Conservation (phyloP, 2,113 vertebrate species). For the Oncorhynchus clarkii region DNA sequence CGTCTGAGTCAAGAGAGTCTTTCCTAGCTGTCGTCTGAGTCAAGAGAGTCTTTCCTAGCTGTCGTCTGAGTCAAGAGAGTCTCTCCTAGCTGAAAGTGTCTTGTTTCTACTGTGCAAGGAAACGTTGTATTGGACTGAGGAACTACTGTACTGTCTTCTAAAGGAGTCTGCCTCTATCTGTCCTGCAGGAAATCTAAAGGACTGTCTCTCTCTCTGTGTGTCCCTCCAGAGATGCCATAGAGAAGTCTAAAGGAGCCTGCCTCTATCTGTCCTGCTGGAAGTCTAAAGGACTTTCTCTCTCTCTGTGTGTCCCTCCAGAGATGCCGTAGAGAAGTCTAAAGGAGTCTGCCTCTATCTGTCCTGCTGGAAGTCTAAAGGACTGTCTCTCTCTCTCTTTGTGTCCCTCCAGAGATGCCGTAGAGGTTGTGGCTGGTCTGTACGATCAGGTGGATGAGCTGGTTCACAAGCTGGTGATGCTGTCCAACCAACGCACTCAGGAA, state of each 20-base stretch:
- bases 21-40: no score
- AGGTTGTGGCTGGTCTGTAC: slow-evolving; percentile 76
- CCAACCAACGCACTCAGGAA: slow-evolving; percentile 81
- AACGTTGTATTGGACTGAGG: neutral
- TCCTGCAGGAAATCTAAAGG: neutral
- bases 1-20: no score
- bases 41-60: no score
- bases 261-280: no score
- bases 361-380: neutral
- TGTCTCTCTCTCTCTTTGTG: neutral
- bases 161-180: neutral
- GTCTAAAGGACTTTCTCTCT: neutral
- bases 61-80: no score
- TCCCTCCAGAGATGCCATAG: no score
- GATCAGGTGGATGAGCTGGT: slow-evolving; percentile 84
- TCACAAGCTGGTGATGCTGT: slow-evolving; percentile 84
- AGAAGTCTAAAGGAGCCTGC: no score
- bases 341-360: neutral
- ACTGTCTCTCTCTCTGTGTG: neutral
- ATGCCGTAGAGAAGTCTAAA: no score
- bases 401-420: slow-evolving; percentile 71
- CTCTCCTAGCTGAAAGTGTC: no score
- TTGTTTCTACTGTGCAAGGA: no score
- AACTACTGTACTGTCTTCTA: neutral
- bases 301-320: neutral